A percentile compares a stretch with the other conserved stretches of the same genome.
phyloP scores from a whole-genome alignment of 2,888 invertebrate species.

The Pherbina coryleti region DNA sequence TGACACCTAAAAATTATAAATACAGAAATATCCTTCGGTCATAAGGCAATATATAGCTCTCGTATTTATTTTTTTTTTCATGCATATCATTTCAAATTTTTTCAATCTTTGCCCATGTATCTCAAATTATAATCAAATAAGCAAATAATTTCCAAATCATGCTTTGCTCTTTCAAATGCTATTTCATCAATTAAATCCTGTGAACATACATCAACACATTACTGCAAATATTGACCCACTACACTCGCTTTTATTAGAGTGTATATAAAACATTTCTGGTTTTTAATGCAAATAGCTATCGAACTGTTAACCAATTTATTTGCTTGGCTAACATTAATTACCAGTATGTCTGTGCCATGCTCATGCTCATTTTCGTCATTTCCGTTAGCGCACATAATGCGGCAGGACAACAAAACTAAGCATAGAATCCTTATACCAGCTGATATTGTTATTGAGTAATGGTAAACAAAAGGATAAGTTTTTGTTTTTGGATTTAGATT shows the following conservation, averaged over 20 bases:
- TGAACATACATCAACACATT: not conserved
- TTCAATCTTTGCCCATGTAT: no score
- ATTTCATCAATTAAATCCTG: no score
- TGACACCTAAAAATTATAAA: no score
- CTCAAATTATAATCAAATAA: no score
- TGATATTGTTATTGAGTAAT: constrained; percentile 32
- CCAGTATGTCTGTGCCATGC: not conserved
- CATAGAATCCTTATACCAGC: not conserved
- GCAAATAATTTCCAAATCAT: no score
- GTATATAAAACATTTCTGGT: not conserved
- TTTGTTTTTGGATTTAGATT: not conserved
- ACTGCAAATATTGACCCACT: not conserved
- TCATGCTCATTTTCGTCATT: not conserved
- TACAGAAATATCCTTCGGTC: no score
- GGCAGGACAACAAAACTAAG: not conserved
- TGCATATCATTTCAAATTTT: no score
- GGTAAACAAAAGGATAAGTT: not conserved
- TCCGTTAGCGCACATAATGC: not conserved
- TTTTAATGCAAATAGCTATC: not conserved
- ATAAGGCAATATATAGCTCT: no score
- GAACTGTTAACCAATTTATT: constrained; percentile 14
- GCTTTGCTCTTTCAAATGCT: no score
- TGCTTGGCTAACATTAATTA: constrained; percentile 7
- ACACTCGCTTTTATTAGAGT: no score
- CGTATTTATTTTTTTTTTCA: no score